phyloP scores from a whole-genome alignment of 1,140 invertebrate genomes.

The Tetranychus cinnabarinus region DNA sequence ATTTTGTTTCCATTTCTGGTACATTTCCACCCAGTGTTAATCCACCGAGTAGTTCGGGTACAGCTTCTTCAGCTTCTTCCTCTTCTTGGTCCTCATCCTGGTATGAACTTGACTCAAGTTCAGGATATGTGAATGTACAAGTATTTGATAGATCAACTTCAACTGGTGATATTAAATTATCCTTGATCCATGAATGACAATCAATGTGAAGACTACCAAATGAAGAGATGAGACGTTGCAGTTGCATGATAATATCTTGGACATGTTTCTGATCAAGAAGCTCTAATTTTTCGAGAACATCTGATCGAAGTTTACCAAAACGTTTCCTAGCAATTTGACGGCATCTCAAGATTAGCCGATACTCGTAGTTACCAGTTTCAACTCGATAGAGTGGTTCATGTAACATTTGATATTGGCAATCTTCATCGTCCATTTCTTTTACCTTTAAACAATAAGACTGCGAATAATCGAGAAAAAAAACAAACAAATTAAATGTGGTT shows the following conservation, averaged over 20 bases:
- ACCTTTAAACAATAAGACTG: conserved; percentile 81
- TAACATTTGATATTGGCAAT: conserved; percentile 65
- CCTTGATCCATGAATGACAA: conserved; percentile 34
- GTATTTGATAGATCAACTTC: conserved; percentile 76
- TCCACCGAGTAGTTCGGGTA: no score
- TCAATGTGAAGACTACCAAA: conserved; percentile 46
- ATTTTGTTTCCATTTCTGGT: no score
- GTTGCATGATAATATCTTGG: conserved; percentile 63
- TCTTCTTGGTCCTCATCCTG: no score
- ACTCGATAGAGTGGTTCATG: conserved; percentile 90
- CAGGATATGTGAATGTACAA: background rate
- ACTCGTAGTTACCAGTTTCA: conserved; percentile 97
- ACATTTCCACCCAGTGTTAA: no score
- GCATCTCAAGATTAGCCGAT: conserved; percentile 71
- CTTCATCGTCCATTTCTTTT: conserved; percentile 93
- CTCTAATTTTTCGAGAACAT: conserved; percentile 90
- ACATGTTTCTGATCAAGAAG: conserved; percentile 92
- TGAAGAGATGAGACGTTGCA: conserved; percentile 49
- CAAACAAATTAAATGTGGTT: conserved; percentile 25
- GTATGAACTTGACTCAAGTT: no score
- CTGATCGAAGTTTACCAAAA: conserved; percentile 75
- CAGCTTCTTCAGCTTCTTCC: no score
- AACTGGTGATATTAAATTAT: conserved; percentile 66
- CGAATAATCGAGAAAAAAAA: conserved; percentile 3
- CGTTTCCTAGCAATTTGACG: conserved; percentile 68